Evolutionary conservation across 1,140 invertebrate species (phyloP).

Genomic region (Drosophila tsacasi): DNA sequence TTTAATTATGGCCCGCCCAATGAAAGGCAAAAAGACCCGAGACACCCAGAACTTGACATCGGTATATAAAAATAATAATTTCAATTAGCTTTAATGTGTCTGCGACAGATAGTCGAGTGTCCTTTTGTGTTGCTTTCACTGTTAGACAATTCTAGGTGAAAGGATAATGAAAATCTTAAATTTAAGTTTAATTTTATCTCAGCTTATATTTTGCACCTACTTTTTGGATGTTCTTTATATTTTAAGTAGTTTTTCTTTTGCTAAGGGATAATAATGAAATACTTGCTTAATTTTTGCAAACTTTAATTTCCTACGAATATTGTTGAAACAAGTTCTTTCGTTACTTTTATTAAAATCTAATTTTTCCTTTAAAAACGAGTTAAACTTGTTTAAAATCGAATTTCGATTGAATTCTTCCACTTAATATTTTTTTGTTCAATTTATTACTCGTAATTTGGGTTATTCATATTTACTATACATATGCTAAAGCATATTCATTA

Average conservation of each 20-base stretch:
- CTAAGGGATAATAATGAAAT: too few relatives aligned
- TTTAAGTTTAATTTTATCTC: neutral
- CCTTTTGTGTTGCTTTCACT: neutral
- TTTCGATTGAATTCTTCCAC: constrained; percentile 1
- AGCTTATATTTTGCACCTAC: neutral
- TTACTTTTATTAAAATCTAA: neutral
- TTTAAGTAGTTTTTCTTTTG: neutral
- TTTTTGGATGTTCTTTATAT: neutral
- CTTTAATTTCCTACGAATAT: neutral
- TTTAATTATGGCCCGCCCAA: constrained; percentile 70
- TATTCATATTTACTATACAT: constrained; percentile 28
- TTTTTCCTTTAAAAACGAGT: neutral
- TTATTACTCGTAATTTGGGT: constrained; percentile 8
- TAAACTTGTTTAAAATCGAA: constrained; percentile 9
- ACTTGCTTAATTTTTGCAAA: neutral
- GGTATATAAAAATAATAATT: constrained; percentile 58
- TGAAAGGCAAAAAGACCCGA: constrained; percentile 38
- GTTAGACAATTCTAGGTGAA: too few relatives aligned
- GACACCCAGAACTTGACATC: constrained; percentile 16
- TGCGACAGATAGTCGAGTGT: constrained; percentile 20
- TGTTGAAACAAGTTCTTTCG: fast-evolving
- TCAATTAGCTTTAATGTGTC: constrained; percentile 63
- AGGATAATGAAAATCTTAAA: neutral
- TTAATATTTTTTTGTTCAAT: constrained; percentile 3
- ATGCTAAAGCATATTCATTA: constrained; percentile 38